A percentile compares a stretch with the other conserved stretches of the same genome.
Conservation (phyloP, 2,888 invertebrate genomes). For the Thereva unica region DNA sequence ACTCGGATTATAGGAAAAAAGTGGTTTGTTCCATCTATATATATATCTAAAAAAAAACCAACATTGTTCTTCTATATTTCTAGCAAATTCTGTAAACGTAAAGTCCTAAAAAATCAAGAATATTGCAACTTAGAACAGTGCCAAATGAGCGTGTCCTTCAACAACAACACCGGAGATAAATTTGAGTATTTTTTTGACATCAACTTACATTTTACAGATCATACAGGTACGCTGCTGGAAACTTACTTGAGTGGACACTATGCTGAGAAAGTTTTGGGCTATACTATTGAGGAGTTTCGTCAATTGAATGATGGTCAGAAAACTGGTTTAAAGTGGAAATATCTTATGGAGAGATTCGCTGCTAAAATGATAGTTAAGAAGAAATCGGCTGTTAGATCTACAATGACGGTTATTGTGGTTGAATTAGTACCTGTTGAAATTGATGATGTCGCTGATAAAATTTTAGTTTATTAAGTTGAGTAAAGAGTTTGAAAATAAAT, state of each 20-base stretch:
- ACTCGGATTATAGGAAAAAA: conserved; percentile 53
- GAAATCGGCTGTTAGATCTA: conserved; percentile 46
- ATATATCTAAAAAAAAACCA: background rate
- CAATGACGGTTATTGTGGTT: conserved; percentile 47
- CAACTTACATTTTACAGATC: conserved; percentile 68
- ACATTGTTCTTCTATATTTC: conserved; percentile 6
- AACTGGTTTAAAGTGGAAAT: conserved; percentile 65
- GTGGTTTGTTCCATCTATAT: conserved; percentile 55
- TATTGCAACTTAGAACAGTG: conserved; percentile 51
- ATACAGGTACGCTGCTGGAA: conserved; percentile 68
- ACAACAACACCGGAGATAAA: conserved; percentile 42
- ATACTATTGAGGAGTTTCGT: conserved; percentile 61
- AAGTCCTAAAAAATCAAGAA: conserved; percentile 43
- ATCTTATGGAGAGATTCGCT: conserved; percentile 67
- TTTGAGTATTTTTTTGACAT: conserved; percentile 62
- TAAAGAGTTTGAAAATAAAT: no score
- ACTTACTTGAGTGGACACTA: conserved; percentile 63
- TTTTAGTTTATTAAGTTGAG: conserved; percentile 48
- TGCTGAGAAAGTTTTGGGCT: conserved; percentile 65
- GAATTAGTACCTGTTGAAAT: conserved; percentile 48
- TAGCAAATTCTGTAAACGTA: conserved; percentile 49
- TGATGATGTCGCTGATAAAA: conserved; percentile 48
- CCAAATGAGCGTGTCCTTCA: conserved; percentile 48
- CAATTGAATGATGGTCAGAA: conserved; percentile 61
- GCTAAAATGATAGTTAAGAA: conserved; percentile 57